These are phyloP conservation scores for Mizuhopecten yessoensis DNA, from an alignment of 1,140 invertebrate genomes.

Conservation along the genomic window DNA sequence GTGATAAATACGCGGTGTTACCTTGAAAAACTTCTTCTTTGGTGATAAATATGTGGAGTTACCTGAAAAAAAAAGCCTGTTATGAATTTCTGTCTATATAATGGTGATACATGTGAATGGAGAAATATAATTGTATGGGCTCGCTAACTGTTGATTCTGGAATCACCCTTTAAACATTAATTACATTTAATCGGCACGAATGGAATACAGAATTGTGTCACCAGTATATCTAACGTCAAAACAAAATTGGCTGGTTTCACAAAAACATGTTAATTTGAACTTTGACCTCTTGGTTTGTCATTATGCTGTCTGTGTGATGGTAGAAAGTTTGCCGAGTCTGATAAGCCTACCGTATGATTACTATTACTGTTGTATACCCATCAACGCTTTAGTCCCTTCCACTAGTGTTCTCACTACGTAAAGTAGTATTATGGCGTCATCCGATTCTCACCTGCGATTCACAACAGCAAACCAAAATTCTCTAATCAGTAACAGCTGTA, in stretches of 20 bases:
- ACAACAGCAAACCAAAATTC: not conserved
- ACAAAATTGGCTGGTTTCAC: not conserved
- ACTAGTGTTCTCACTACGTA: not conserved
- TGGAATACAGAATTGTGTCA: not conserved
- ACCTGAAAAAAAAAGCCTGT: not conserved
- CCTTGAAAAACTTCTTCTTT: not conserved
- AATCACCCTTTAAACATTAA: too few relatives aligned
- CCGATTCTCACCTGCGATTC: not conserved
- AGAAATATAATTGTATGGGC: not conserved
- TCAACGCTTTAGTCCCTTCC: slow-evolving; percentile 23
- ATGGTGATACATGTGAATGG: not conserved
- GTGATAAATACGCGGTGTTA: not conserved
- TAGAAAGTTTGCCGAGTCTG: slow-evolving; percentile 18
- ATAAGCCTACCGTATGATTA: not conserved
- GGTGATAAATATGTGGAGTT: not conserved
- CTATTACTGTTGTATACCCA: slow-evolving; percentile 26
- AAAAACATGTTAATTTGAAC: not conserved
- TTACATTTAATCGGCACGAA: not conserved
- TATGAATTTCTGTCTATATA: not conserved
- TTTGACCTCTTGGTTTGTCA: slow-evolving; percentile 38
- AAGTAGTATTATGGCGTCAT: not conserved
- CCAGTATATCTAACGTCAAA: not conserved
- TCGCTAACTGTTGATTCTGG: not conserved
- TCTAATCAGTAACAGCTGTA: not conserved
- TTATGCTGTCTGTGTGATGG: not conserved